These are phyloP conservation scores for Cryptomyrus ogoouensis DNA, from an alignment of 2,113 vertebrate species.

Conservation along the genomic window DNA sequence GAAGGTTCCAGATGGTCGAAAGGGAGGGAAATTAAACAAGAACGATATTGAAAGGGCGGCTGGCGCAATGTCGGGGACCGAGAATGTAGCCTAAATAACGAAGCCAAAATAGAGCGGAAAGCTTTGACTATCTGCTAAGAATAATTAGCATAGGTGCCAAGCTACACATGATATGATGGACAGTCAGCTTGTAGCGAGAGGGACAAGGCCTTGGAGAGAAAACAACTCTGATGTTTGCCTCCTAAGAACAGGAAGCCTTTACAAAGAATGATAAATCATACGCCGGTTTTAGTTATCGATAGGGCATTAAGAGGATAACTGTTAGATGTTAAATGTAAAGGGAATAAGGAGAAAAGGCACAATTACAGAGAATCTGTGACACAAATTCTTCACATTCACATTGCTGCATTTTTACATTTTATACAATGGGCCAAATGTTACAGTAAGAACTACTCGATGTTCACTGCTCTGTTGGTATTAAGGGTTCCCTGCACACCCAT, in stretches of 20 bases:
- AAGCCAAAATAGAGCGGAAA: not conserved
- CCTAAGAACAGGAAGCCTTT: not conserved
- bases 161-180: not conserved
- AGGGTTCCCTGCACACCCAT: not conserved
- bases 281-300: not conserved
- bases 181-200: not conserved
- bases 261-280: not conserved
- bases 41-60: not conserved
- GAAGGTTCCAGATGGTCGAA: not conserved
- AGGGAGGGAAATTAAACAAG: not conserved
- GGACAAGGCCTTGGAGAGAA: not conserved
- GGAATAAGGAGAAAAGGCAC: not conserved
- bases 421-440: not conserved
- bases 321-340: not conserved
- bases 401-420: not conserved
- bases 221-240: not conserved
- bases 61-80: not conserved
- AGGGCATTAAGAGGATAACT: not conserved
- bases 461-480: not conserved
- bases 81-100: slow-evolving; percentile 9
- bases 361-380: not conserved
- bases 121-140: slow-evolving; percentile 14
- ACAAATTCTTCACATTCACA: not conserved
- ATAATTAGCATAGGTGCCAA: not conserved
- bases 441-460: not conserved